Percentiles rank a stretch among this genome's conserved stretches.
Conservation (phyloP, 2,888 invertebrate species). For the Papilio gigon region DNA sequence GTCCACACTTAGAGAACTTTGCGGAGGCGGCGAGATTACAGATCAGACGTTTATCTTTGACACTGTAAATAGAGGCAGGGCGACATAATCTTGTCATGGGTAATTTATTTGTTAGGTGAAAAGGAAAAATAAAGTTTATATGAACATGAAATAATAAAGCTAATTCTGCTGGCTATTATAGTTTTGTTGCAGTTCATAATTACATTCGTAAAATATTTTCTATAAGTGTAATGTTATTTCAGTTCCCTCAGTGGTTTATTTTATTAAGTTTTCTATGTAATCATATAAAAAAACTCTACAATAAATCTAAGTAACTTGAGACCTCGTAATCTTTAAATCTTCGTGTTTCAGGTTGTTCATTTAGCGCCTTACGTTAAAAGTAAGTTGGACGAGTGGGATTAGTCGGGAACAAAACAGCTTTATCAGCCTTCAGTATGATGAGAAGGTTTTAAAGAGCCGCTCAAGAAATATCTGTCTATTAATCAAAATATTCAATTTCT, state of each 20-base stretch:
- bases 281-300: background rate
- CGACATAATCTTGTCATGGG: background rate
- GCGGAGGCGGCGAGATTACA: background rate
- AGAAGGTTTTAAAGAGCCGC: slow-evolving; percentile 8
- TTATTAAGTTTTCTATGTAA: no score
- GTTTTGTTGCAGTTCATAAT: no score
- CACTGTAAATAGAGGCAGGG: background rate
- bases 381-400: slow-evolving; percentile 51
- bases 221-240: no score
- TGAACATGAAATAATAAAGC: no score
- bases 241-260: no score
- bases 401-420: slow-evolving; percentile 38
- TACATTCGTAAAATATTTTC: no score
- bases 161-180: no score
- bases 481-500: slow-evolving; percentile 7
- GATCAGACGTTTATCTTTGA: background rate
- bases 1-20: background rate
- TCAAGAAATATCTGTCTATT: slow-evolving; percentile 1
- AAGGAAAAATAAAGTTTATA: background rate
- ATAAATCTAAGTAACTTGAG: background rate
- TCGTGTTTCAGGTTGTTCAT: slow-evolving; percentile 49
- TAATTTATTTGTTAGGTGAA: background rate
- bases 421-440: slow-evolving; percentile 46
- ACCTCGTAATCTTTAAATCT: slow-evolving; percentile 43
- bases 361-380: slow-evolving; percentile 44